Evolutionary conservation across 1,140 invertebrate species (phyloP).

Genomic region (Pogonomyrmex californicus): DNA sequence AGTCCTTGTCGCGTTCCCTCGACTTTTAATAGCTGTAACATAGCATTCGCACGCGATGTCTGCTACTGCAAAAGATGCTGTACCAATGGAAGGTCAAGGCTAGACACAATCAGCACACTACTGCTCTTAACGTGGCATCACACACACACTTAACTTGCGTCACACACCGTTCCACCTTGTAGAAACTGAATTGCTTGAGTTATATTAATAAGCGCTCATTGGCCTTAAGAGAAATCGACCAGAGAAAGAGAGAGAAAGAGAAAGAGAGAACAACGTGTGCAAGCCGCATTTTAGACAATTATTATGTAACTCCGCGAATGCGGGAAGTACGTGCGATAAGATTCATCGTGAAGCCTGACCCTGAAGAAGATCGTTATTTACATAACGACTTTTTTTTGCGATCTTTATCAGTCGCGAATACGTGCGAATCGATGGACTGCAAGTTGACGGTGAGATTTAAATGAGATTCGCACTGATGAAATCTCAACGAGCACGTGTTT

Average conservation of each 20-base stretch:
- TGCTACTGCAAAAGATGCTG: constrained; percentile 9
- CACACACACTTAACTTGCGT: neutral
- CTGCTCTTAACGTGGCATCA: neutral
- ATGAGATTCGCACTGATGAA: neutral
- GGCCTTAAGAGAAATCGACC: neutral
- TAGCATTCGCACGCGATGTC: neutral
- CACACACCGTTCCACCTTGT: constrained; percentile 8
- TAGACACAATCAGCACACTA: neutral
- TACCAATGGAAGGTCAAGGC: constrained; percentile 40
- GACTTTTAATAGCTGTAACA: neutral
- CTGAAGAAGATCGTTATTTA: neutral
- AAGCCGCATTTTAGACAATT: neutral
- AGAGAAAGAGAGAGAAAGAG: neutral
- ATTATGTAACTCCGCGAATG: constrained; percentile 5
- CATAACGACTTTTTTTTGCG: neutral
- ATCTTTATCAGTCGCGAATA: neutral
- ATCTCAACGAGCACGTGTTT: neutral
- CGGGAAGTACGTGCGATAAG: neutral
- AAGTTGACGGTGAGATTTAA: neutral
- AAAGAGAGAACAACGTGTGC: neutral
- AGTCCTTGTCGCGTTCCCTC: neutral
- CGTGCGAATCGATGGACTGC: neutral
- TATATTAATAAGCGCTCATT: constrained; percentile 36
- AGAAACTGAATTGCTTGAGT: constrained; percentile 35
- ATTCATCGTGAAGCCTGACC: neutral